Evolutionary conservation across 2,797 vertebrate genomes (phyloP).

Genomic region (Orestias chungarensis): DNA sequence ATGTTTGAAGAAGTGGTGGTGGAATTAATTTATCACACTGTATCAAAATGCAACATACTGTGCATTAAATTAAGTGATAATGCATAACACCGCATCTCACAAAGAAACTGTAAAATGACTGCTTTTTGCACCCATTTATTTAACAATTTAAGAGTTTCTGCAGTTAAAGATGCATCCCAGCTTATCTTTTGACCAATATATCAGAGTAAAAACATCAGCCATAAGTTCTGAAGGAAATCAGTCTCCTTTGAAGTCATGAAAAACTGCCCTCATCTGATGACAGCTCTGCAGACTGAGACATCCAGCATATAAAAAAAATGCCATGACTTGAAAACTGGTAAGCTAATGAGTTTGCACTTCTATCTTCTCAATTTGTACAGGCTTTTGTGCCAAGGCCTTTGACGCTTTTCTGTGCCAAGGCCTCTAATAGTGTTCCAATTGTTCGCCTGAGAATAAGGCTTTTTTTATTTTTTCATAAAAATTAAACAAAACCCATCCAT

Average conservation of each 20-base stretch:
- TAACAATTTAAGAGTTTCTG: conserved; percentile 17
- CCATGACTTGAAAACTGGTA: conserved; percentile 77
- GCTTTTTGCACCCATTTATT: conserved; percentile 14
- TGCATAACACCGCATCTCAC: conserved; percentile 49
- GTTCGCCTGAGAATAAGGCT: conserved; percentile 66
- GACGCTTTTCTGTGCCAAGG: conserved; percentile 76
- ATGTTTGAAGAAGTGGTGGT: conserved; percentile 35
- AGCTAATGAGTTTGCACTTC: conserved; percentile 84
- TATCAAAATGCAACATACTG: conserved; percentile 29
- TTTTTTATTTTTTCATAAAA: conserved; percentile 55
- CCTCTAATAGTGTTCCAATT: conserved; percentile 79
- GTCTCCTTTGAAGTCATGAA: conserved; percentile 73
- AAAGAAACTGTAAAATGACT: conserved; percentile 21
- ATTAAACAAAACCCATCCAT: conserved; percentile 69
- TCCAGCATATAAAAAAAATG: conserved; percentile 63
- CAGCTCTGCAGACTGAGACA: conserved; percentile 66
- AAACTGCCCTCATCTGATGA: conserved; percentile 72
- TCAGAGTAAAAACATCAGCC: conserved; percentile 47
- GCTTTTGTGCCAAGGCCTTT: conserved; percentile 82
- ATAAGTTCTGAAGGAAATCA: conserved; percentile 52
- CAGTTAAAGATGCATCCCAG: conserved; percentile 37
- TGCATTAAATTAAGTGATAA: conserved; percentile 17
- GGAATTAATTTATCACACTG: conserved; percentile 41
- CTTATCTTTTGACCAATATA: conserved; percentile 53
- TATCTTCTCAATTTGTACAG: conserved; percentile 78